Conservation (phyloP, 2,113 vertebrate species). For the Saguinus midas region DNA sequence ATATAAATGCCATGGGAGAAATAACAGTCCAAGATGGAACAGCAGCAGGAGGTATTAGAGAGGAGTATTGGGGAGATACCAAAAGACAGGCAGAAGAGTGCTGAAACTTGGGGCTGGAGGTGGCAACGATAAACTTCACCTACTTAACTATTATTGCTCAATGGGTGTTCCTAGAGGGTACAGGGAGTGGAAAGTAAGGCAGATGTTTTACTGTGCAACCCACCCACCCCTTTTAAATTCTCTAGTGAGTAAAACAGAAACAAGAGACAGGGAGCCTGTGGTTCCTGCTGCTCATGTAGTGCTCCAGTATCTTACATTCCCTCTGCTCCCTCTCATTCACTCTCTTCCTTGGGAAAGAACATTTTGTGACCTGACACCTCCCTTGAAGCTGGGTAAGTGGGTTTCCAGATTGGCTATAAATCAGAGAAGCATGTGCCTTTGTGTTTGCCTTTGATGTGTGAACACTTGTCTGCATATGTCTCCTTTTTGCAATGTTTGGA, state of each 20-base stretch:
- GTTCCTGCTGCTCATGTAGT: neutral
- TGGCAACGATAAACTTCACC: neutral
- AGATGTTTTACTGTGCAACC: neutral
- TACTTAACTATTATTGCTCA: neutral
- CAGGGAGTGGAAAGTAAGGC: too few species aligned
- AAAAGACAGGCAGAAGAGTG: neutral
- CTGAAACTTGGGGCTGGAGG: neutral
- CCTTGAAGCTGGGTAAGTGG: neutral
- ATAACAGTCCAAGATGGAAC: neutral
- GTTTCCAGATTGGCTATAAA: neutral
- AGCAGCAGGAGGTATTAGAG: neutral
- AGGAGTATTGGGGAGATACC: neutral
- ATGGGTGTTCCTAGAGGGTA: neutral
- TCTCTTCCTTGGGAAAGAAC: neutral
- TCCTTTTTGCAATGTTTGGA: slow-evolving; percentile 15
- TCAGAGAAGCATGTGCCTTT: slow-evolving; percentile 32
- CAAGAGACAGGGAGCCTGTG: rapidly evolving
- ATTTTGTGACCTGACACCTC: neutral
- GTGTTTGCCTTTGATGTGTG: slow-evolving; percentile 55
- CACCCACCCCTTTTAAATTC: neutral
- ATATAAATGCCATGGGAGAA: neutral
- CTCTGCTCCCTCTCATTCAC: neutral
- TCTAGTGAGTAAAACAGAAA: neutral
- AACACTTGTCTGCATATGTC: slow-evolving; percentile 1
- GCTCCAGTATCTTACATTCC: too few species aligned